A percentile compares a stretch with the other conserved stretches of the same genome.
These are phyloP conservation scores for Rhabdophis nuchalis DNA, from an alignment of 2,797 vertebrate species.

Conservation along the genomic window DNA sequence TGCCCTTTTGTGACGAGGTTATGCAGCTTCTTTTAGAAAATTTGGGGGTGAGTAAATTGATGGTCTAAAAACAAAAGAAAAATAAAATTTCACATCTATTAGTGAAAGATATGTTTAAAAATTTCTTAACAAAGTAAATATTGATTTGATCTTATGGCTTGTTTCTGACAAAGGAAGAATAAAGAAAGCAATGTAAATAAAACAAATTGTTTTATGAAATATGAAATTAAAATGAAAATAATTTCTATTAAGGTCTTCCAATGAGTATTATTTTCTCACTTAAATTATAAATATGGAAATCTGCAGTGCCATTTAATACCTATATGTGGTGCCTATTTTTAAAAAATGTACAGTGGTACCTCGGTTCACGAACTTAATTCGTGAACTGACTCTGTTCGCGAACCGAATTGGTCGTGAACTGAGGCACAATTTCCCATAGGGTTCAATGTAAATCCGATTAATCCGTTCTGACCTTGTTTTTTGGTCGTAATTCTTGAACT, in stretches of 20 bases:
- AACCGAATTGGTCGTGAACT: no score
- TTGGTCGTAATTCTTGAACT: no score
- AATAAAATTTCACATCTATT: not conserved
- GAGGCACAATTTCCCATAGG: no score
- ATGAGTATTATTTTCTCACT: not conserved
- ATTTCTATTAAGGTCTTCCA: not conserved
- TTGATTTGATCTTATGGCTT: not conserved
- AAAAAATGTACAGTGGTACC: not conserved
- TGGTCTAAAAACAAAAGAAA: not conserved
- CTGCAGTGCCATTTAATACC: not conserved
- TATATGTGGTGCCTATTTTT: not conserved
- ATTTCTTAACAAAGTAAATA: not conserved
- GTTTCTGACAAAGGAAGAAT: not conserved
- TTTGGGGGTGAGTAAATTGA: slow-evolving; percentile 82
- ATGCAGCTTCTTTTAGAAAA: slow-evolving; percentile 98
- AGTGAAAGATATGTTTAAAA: not conserved
- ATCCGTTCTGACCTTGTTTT: no score
- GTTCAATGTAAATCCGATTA: no score
- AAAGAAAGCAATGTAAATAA: not conserved
- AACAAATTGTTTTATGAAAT: not conserved
- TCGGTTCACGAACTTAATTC: no score
- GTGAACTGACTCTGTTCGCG: no score
- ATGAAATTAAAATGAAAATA: not conserved
- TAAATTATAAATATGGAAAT: not conserved
- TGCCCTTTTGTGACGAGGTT: slow-evolving; percentile 95